phyloP scores from a whole-genome alignment of 2,113 vertebrate genomes.

The Pyrgilauda ruficollis region DNA sequence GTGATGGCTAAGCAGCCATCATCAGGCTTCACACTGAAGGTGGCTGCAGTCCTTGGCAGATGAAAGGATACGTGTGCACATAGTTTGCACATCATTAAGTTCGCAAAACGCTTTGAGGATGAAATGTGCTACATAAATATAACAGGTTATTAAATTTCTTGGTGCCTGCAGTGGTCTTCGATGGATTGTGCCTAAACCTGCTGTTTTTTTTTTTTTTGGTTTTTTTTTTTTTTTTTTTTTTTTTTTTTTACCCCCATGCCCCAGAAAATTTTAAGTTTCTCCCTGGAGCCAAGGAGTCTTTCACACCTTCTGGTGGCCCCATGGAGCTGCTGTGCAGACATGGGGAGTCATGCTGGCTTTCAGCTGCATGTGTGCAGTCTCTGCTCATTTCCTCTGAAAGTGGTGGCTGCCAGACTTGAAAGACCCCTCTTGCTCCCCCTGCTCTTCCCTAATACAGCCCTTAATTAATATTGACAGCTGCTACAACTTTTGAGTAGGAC shows the following conservation, averaged over 20 bases:
- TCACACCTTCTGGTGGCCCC: neutral
- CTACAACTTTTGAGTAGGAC: neutral
- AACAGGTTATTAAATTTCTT: slow-evolving; percentile 53
- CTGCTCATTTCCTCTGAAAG: neutral
- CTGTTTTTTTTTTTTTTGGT: neutral
- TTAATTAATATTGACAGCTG: slow-evolving; percentile 23
- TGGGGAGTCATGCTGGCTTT: neutral
- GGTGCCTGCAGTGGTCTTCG: neutral
- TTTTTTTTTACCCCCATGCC: neutral
- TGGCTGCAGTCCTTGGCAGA: neutral
- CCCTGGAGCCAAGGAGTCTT: neutral
- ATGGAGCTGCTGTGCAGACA: neutral
- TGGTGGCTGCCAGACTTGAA: neutral
- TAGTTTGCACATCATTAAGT: slow-evolving; percentile 59
- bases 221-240: neutral
- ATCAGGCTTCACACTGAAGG: neutral
- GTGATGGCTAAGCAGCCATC: slow-evolving; percentile 5
- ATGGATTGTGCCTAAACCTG: neutral
- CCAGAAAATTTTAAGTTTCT: neutral
- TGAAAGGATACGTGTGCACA: neutral
- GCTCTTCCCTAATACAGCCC: neutral
- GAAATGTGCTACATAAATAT: slow-evolving; percentile 47
- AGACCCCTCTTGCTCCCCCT: neutral
- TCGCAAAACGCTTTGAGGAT: slow-evolving; percentile 37
- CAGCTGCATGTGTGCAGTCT: rapidly evolving